Base-by-base conservation (phyloP, 2,888 invertebrate species). In the Octodonta nipae region DNA sequence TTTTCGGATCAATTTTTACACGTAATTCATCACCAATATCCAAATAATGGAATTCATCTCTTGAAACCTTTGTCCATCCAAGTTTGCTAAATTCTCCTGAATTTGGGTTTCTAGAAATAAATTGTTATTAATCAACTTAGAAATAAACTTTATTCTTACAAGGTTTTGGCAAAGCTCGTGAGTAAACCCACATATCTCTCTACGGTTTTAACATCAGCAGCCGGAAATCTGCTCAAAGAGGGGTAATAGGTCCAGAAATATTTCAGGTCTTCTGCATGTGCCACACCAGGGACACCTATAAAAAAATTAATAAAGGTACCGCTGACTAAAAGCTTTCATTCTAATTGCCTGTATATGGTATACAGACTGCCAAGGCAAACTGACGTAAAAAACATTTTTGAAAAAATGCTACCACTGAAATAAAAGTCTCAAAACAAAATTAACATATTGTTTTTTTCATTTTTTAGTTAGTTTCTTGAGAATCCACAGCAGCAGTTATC, bases 21-120 rank as follows among this genome's bases (percentile, higher is more conserved):
- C 11, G 10, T 11, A 22, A 4, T 10, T 22, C 11, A 11, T n/a
- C 11, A 11, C 11, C 22, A 11, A 22, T 22, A 22, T 22, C 22
- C 22, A 22, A 22, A 25, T 40, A 40, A 12, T 26, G 25, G 11
- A 16, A 32, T 7, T 30, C 12, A 11, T 33, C 16, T 13, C 26
- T 7, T 3, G 32, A 29, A 11, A 37, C 31, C 15, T 35, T 40
- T 5, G 40, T 37, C 27, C 28, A 30, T 10, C n/a, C n/a, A n/a
- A n/a, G n/a, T n/a, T n/a, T n/a, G n/a, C n/a, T n/a, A n/a, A n/a
- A n/a, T n/a, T n/a, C n/a, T n/a, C n/a, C n/a, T n/a, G n/a, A n/a
- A n/a, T n/a, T n/a, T n/a, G n/a, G n/a, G n/a, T n/a, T n/a, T n/a
- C n/a, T n/a, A n/a, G n/a, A n/a, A n/a, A n/a, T n/a, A n/a, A n/a